A percentile compares a stretch with the other conserved stretches of the same genome.
Evolutionary conservation across 2,888 invertebrate species (phyloP).

Genomic region (Tupiocoris notatus): DNA sequence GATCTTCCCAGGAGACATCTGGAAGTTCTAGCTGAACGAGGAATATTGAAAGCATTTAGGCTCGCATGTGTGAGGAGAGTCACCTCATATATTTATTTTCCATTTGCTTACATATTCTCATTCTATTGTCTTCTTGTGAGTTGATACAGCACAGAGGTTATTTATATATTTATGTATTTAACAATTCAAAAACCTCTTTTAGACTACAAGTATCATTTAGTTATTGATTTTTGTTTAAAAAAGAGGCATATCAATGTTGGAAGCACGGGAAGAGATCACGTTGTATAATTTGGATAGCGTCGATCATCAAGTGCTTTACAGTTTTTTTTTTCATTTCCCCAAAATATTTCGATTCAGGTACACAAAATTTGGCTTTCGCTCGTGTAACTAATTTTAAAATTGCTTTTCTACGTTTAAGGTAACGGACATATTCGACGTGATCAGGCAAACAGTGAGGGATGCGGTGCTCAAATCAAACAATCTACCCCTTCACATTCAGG

Average conservation of each 20-base stretch:
- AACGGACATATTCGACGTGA: slow-evolving; percentile 52
- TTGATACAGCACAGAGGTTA: too few relatives aligned
- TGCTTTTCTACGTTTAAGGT: too few relatives aligned
- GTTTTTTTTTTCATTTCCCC: too few relatives aligned
- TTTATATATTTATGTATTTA: background rate
- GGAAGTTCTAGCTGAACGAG: background rate
- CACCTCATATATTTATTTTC: background rate
- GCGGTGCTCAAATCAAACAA: slow-evolving; percentile 50
- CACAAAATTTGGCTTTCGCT: too few relatives aligned
- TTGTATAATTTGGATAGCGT: background rate
- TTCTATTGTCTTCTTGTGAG: background rate
- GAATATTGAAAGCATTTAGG: background rate
- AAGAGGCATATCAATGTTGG: background rate
- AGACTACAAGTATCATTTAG: background rate
- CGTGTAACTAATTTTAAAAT: too few relatives aligned
- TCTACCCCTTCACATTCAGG: slow-evolving; percentile 50
- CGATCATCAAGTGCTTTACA: background rate
- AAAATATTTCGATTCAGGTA: too few relatives aligned
- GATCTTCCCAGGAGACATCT: background rate
- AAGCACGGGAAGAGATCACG: background rate
- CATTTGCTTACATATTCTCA: background rate
- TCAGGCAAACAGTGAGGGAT: slow-evolving; percentile 50
- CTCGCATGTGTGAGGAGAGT: background rate
- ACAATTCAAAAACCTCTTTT: background rate
- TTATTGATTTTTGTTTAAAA: background rate